These are phyloP conservation scores for Amphimallon solstitiale DNA, from an alignment of 2,888 invertebrate genomes.

Conservation along the genomic window DNA sequence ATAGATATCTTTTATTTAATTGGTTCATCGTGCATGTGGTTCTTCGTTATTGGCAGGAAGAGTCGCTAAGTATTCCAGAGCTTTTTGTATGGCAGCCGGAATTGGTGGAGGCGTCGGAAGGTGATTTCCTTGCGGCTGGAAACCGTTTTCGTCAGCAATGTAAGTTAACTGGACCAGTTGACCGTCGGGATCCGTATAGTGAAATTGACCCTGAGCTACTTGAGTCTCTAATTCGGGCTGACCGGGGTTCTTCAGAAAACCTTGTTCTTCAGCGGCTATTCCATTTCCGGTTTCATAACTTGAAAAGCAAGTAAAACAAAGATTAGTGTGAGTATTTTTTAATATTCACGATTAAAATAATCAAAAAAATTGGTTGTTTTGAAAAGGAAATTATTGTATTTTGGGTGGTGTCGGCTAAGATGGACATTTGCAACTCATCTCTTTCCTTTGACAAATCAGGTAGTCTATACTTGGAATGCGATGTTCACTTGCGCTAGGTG, in stretches of 20 bases:
- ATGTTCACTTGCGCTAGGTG: too few relatives aligned
- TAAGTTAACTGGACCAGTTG: conserved; percentile 66
- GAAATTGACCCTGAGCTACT: conserved; percentile 68
- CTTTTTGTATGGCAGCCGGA: conserved; percentile 74
- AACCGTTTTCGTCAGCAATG: conserved; percentile 77
- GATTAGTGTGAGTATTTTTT: too few relatives aligned
- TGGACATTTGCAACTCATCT: too few relatives aligned
- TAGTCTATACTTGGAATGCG: too few relatives aligned
- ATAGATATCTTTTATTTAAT: too few relatives aligned
- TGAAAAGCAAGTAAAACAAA: conserved; percentile 23
- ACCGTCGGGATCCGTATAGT: conserved; percentile 70
- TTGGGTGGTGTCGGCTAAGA: too few relatives aligned
- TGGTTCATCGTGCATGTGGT: conserved; percentile 10
- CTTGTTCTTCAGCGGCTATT: conserved; percentile 68
- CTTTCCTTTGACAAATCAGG: too few relatives aligned
- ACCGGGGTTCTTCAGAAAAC: conserved; percentile 69
- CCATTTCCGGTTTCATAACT: conserved; percentile 71
- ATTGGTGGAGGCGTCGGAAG: conserved; percentile 75
- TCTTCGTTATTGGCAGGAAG: conserved; percentile 64
- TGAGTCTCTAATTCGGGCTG: conserved; percentile 66
- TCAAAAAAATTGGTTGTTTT: too few relatives aligned
- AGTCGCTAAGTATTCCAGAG: conserved; percentile 73
- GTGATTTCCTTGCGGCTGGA: conserved; percentile 71
- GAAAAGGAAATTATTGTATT: too few relatives aligned
- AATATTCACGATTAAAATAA: too few relatives aligned